Conservation (phyloP, 2,113 vertebrate species). For the Dasyurus viverrinus region DNA sequence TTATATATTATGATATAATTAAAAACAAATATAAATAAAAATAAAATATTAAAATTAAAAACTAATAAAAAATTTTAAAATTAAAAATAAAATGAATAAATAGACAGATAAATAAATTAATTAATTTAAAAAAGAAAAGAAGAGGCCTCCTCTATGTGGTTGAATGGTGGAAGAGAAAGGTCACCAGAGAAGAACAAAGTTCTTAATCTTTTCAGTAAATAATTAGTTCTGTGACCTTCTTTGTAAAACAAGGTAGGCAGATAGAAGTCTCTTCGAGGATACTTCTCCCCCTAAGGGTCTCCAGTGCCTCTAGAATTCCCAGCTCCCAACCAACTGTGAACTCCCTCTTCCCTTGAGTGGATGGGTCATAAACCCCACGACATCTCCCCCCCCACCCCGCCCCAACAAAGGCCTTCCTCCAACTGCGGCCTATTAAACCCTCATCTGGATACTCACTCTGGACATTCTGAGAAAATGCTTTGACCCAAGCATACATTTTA, state of each 20-base stretch:
- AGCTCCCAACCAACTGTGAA: not conserved
- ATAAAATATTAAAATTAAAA: no score
- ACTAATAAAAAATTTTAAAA: no score
- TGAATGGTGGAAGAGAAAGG: not conserved
- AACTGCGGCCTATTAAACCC: not conserved
- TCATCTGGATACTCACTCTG: constrained; percentile 87
- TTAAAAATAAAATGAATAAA: no score
- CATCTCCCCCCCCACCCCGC: no score
- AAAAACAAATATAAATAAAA: no score
- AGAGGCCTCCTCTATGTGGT: no score
- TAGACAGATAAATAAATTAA: no score
- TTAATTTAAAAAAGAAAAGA: no score
- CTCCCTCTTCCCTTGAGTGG: not conserved
- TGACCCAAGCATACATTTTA: constrained; percentile 98
- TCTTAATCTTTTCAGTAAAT: not conserved
- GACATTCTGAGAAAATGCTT: constrained; percentile 92
- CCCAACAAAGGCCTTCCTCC: not conserved
- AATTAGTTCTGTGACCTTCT: not conserved
- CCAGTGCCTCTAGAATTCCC: not conserved
- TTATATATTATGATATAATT: no score
- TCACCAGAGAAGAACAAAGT: not conserved
- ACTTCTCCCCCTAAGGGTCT: not conserved
- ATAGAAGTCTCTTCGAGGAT: not conserved
- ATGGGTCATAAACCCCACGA: no score
- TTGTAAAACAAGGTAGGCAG: not conserved